Conservation (phyloP, 2,888 invertebrate species). For the Epinotia ramella region DNA sequence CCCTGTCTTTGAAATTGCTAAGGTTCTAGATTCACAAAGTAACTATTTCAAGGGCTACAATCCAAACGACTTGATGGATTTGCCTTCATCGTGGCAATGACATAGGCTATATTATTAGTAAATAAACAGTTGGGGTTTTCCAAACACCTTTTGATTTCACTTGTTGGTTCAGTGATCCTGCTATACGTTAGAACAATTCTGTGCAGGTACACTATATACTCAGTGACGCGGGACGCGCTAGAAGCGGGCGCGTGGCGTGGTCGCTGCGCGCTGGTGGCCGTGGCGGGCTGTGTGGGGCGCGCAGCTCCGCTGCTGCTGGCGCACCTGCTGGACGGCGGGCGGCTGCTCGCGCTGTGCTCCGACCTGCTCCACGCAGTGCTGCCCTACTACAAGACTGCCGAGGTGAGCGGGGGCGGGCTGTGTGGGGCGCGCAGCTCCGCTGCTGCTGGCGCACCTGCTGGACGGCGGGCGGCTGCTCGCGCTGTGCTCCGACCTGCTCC, state of each 20-base stretch:
- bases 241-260: slow-evolving; percentile 86
- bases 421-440: slow-evolving; percentile 87
- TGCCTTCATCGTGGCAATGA: too few species aligned
- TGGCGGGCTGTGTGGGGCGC: slow-evolving; percentile 90
- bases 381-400: slow-evolving; percentile 93
- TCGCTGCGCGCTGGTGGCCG: slow-evolving; percentile 89
- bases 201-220: slow-evolving; percentile 87
- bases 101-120: too few species aligned
- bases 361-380: slow-evolving; percentile 91
- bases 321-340: slow-evolving; percentile 90
- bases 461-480: slow-evolving; percentile 91
- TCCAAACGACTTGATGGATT: too few species aligned
- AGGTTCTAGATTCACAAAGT: too few species aligned
- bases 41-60: too few species aligned
- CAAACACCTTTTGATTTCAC: too few species aligned
- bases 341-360: slow-evolving; percentile 91
- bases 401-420: slow-evolving; percentile 83
- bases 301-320: slow-evolving; percentile 88
- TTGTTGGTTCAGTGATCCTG: too few species aligned
- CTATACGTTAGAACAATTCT: neutral
- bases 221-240: slow-evolving; percentile 76
- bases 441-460: slow-evolving; percentile 89
- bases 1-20: too few species aligned
- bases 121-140: too few species aligned
- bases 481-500: slow-evolving; percentile 92